Base-by-base conservation (phyloP, 53 echinoderm and acorn worm species). In the Temnopleurus reevesii region DNA sequence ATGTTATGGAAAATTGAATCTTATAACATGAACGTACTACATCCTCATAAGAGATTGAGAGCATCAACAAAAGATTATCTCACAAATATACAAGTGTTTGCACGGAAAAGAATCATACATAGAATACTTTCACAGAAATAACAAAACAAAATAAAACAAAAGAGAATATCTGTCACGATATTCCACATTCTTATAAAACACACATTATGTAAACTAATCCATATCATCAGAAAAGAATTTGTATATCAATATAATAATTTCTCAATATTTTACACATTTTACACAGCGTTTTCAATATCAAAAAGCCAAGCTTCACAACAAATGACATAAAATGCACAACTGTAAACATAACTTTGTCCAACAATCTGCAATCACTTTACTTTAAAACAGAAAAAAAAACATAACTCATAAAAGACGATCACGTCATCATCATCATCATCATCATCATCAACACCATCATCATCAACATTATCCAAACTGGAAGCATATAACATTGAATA, bases 211-310 rank as follows among this genome's bases (percentile, higher is more conserved):
- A 24, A n/a, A 38, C 18, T 0, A 15, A 51, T 28, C 13, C 79
- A 79, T 49, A 79, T 45, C 45, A 44, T 79, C 46, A 85, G 19
- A 58, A 55, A 85, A 53, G n/a, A 60, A 9, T 85, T 45, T 85
- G 44, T 83, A 59, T 85, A 85, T 59, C 44, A 85, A 85, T 85
- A 85, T 85, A 85, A 59, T 87, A 87, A 53, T 66, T 87, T 87
- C 71, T 87, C 71, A 34, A 49, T 87, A 87, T 87, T 87, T 87
- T 87, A 87, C 88, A 87, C 61, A 84, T 85, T 59, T 85, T 85
- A 36, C 34, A 59, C 26, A 85, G 49, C 54, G 23, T 21, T 85
- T 47, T 85, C 26, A 0, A 85, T 85, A 85, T 59, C 45, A 61
- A 85, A 85, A 85, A 85, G 59, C 85, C 58, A 85, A 49, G 85